Conservation (phyloP, 1,140 invertebrate species). For the Cydia fagiglandana region DNA sequence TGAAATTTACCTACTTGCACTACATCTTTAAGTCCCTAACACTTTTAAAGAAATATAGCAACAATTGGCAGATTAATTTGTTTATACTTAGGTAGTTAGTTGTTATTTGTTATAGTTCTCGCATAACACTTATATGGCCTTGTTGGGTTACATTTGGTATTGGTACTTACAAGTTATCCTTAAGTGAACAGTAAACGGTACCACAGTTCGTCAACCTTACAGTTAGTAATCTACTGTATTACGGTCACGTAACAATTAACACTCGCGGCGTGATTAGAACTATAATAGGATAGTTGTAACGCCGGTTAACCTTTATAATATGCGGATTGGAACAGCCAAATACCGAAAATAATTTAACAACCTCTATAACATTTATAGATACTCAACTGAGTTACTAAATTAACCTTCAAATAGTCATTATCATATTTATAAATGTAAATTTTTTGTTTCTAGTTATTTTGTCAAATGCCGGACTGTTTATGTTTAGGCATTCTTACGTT, state of each 20-base stretch:
- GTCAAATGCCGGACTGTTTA: background rate
- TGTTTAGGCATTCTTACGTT: too few species aligned
- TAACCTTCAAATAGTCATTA: background rate
- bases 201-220: constrained; percentile 26
- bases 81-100: background rate
- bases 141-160: constrained; percentile 1
- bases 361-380: background rate
- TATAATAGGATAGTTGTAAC: constrained; percentile 24
- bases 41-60: too few species aligned
- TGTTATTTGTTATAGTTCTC: background rate
- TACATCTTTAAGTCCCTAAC: too few species aligned
- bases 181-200: constrained; percentile 14
- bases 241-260: constrained; percentile 32
- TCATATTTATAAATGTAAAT: constrained; percentile 6
- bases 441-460: background rate
- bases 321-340: constrained; percentile 3
- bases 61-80: background rate
- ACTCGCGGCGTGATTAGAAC: constrained; percentile 18
- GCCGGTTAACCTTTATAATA: constrained; percentile 1
- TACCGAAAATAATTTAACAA: background rate
- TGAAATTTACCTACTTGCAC: too few species aligned
- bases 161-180: background rate
- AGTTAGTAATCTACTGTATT: constrained; percentile 11
- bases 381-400: background rate
- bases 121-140: background rate